phyloP scores from a whole-genome alignment of 2,888 invertebrate genomes.

The Epirrhoe tristata region DNA sequence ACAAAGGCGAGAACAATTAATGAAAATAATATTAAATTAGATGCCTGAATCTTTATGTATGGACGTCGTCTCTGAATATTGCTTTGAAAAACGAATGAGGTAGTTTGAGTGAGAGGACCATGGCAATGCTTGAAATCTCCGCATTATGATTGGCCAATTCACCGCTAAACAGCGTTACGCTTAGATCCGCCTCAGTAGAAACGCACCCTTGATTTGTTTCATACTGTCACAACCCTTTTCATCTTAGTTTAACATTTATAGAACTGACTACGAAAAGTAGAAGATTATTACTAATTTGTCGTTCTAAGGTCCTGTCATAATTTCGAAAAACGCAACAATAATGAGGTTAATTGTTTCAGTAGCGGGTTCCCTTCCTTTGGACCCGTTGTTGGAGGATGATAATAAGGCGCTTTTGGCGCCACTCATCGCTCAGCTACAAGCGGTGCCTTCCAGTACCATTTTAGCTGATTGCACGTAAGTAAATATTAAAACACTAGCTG shows the following conservation, averaged over 20 bases:
- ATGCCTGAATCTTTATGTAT: background rate
- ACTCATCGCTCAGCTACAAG: conserved; percentile 81
- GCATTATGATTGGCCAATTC: too few relatives aligned
- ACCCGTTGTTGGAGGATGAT: conserved; percentile 87
- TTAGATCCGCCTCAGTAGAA: too few relatives aligned
- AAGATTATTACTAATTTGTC: too few relatives aligned
- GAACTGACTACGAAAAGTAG: too few relatives aligned
- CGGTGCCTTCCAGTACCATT: conserved; percentile 73
- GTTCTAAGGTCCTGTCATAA: too few relatives aligned
- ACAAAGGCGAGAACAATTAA: background rate
- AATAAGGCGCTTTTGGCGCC: conserved; percentile 84
- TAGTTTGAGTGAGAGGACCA: background rate
- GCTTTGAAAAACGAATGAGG: background rate
- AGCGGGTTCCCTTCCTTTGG: conserved; percentile 65
- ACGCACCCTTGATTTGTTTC: too few relatives aligned
- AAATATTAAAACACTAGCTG: background rate
- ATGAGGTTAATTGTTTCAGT: conserved; percentile 40
- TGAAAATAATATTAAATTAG: background rate
- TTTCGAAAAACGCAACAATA: too few relatives aligned
- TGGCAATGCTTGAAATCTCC: too few relatives aligned
- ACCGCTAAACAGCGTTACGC: too few relatives aligned
- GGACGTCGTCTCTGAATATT: background rate
- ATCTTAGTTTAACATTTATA: too few relatives aligned
- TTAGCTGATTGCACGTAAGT: conserved; percentile 65
- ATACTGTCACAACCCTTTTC: too few relatives aligned